Percentiles rank a stretch among this genome's conserved stretches.
Evolutionary conservation across 2,888 invertebrate genomes (phyloP).

Genomic region (Brenthis ino): DNA sequence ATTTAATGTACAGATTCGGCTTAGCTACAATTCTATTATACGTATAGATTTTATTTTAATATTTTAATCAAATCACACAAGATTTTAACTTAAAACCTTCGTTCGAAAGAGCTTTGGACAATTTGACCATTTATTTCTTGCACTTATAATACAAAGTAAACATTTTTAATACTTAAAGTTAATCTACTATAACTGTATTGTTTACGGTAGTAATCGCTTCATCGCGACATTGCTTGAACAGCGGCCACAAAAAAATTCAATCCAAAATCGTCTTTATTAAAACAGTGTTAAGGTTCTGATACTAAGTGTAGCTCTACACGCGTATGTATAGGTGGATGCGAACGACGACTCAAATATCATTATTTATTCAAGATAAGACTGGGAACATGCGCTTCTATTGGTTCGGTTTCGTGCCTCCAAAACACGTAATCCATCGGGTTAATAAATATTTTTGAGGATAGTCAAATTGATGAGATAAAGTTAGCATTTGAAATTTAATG

Average conservation of each 20-base stretch:
- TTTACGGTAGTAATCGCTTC: conserved; percentile 41
- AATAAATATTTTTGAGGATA: conserved; percentile 36
- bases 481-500: conserved; percentile 16
- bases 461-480: conserved; percentile 33
- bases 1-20: no score
- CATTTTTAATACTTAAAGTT: conserved; percentile 29
- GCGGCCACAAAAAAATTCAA: conserved; percentile 5
- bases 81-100: no score
- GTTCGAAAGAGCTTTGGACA: background rate
- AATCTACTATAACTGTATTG: conserved; percentile 39
- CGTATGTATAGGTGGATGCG: conserved; percentile 31
- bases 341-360: conserved; percentile 40
- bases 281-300: background rate
- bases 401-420: conserved; percentile 39
- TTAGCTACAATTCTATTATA: no score
- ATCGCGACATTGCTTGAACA: conserved; percentile 36
- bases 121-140: background rate
- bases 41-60: no score
- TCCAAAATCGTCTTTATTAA: conserved; percentile 17
- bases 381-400: conserved; percentile 41
- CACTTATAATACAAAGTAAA: conserved; percentile 19
- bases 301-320: conserved; percentile 7
- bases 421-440: conserved; percentile 35
- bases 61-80: background rate
- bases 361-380: conserved; percentile 43